Base-by-base conservation (phyloP, 2,113 vertebrate species). In the Petrocephalus zakoni region DNA sequence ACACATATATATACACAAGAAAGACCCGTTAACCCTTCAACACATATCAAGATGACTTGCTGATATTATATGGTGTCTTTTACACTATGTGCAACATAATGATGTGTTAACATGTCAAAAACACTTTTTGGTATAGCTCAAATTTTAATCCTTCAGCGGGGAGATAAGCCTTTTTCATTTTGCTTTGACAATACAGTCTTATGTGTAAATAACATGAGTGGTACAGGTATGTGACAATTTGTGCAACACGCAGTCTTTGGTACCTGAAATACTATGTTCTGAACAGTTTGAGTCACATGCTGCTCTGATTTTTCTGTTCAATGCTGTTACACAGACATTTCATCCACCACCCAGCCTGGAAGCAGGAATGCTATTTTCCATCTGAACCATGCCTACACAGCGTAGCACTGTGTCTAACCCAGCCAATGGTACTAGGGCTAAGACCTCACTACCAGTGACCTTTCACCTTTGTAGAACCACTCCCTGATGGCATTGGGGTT, bases 201-300 rank as follows among this genome's bases (percentile, higher is more conserved):
- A 75, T 19, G 34, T 6, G 29, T 42, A 19, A 17, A 46, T 42
- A 11, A 49, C 10, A 34, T 47, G 7, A n/a, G 81, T n/a, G n/a
- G 46, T 2, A 1, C 47, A 6, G 11, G 22, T n/a, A 84, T 37
- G 37, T 37, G 82, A 81, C 55, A 10, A 46, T 68, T 68, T 85
- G 82, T 87, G 91, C 91, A 92, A 91, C 68, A 19, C 2, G 58
- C 64, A 4, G 64, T 25, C 25, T 25, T 22, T 64, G 58, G 58
- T n/a, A n/a, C 11, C 64, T 34, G 29, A 34, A 72, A 34, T 1
- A n/a, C 25, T 5, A 68, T 4, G 64, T 29, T 58, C 56, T 22
- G 0, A 22, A 58, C 56, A 58, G 56, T 58, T 68, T 29, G 21
- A 2, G 25, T 68, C 11, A 34, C 21, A 51, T 83, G 37, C 15